Evolutionary conservation across 1,140 invertebrate species (phyloP).

Genomic region (Schmidtea mediterranea): DNA sequence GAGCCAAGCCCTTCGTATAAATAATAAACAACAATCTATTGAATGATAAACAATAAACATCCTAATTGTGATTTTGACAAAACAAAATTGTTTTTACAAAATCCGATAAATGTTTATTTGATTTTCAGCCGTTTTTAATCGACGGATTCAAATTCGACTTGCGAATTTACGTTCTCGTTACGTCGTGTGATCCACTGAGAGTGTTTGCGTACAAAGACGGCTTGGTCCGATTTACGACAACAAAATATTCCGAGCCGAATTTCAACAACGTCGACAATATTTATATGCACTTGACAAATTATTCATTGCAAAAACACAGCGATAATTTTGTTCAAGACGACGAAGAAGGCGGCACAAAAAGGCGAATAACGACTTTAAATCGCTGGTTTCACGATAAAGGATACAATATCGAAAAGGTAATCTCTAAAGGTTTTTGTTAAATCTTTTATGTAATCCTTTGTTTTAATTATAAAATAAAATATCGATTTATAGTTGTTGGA

Average conservation of each 20-base stretch:
- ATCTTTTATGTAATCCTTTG: background rate
- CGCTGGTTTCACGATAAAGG: constrained; percentile 39
- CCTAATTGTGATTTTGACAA: too few relatives aligned
- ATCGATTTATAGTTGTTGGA: too few relatives aligned
- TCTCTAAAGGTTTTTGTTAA: background rate
- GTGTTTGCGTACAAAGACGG: constrained; percentile 28
- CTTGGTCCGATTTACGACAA: constrained; percentile 47
- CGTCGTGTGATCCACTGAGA: constrained; percentile 28
- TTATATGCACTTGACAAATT: constrained; percentile 29
- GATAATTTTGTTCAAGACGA: constrained; percentile 44
- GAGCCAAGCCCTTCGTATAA: too few relatives aligned
- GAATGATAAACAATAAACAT: background rate
- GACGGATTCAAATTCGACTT: constrained; percentile 33
- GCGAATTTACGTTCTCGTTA: constrained; percentile 28
- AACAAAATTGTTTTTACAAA: too few relatives aligned
- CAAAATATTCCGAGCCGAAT: constrained; percentile 48
- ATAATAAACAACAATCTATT: background rate
- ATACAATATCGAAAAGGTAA: constrained; percentile 43
- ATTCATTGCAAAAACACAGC: constrained; percentile 33
- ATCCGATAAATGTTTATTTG: background rate
- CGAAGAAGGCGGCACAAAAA: constrained; percentile 48
- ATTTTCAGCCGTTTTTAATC: constrained; percentile 28
- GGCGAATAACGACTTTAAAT: constrained; percentile 52
- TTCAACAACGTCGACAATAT: constrained; percentile 35
- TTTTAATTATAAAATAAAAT: too few relatives aligned